Percentiles rank a stretch among this genome's conserved stretches.
Conservation (phyloP, 2,797 vertebrate species). For the Brachymystax lenok region DNA sequence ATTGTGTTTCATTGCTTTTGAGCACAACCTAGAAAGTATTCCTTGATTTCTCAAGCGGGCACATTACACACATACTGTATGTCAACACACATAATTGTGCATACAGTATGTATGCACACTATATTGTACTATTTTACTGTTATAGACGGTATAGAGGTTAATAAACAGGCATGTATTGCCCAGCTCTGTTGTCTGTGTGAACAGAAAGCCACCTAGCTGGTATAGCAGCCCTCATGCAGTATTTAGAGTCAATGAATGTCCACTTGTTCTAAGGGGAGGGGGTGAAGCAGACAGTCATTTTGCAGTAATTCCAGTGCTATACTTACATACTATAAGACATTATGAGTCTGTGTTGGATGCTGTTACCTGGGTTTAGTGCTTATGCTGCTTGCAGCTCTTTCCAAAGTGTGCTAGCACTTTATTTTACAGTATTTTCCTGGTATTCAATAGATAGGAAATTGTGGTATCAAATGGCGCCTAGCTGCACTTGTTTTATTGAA, state of each 20-base stretch:
- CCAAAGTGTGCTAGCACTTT: background rate
- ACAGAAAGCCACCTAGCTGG: conserved; percentile 16
- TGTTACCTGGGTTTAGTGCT: background rate
- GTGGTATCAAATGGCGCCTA: background rate
- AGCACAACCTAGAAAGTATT: background rate
- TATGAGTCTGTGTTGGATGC: background rate
- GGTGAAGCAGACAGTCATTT: too few relatives aligned
- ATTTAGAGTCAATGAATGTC: background rate
- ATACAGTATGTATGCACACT: too few relatives aligned
- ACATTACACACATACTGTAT: too few relatives aligned
- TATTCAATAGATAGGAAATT: background rate
- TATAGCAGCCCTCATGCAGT: conserved; percentile 45
- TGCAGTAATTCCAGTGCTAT: background rate
- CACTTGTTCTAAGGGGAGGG: too few relatives aligned
- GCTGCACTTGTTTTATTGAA: background rate
- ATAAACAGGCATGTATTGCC: conserved; percentile 5
- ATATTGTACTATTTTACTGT: too few relatives aligned
- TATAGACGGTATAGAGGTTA: too few relatives aligned
- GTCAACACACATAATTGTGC: too few relatives aligned
- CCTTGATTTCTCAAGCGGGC: background rate
- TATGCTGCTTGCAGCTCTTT: background rate
- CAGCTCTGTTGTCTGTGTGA: conserved; percentile 39
- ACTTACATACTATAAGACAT: background rate
- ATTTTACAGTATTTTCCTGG: background rate
- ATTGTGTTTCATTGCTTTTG: background rate